These are phyloP conservation scores for Barbus barbus DNA, from an alignment of 2,113 vertebrate genomes.

Conservation along the genomic window DNA sequence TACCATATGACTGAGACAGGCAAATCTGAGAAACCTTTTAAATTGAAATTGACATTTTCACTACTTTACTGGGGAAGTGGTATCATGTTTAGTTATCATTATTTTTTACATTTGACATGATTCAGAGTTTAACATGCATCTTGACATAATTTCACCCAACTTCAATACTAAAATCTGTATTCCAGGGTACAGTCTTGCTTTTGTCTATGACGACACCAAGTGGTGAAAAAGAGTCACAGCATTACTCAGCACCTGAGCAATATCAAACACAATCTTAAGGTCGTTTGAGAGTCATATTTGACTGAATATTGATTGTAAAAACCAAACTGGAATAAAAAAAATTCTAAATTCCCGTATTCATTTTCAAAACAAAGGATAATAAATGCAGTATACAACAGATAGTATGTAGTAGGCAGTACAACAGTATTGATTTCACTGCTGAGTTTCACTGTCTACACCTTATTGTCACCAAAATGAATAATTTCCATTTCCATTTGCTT, in stretches of 20 bases:
- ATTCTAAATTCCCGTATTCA: no score
- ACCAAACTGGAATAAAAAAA: no score
- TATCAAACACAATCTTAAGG: not conserved
- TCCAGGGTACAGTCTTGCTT: no score
- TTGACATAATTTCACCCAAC: not conserved
- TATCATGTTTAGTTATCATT: not conserved
- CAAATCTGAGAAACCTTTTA: not conserved
- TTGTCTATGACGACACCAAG: slow-evolving; percentile 62
- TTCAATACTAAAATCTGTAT: not conserved
- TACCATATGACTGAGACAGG: no score
- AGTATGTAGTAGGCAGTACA: not conserved
- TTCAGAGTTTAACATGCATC: not conserved
- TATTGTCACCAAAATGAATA: not conserved
- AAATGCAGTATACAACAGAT: not conserved
- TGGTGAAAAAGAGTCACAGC: slow-evolving; percentile 52
- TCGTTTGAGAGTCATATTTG: not conserved
- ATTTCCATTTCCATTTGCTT: not conserved
- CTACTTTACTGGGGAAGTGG: not conserved
- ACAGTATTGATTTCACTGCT: not conserved
- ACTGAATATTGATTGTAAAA: no score
- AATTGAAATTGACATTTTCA: not conserved
- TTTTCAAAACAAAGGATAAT: not conserved
- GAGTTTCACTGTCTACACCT: not conserved
- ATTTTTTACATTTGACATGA: not conserved
- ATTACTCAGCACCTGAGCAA: not conserved